phyloP scores from a whole-genome alignment of 2,797 vertebrate species.

The Hyperoplus lanceolatus region DNA sequence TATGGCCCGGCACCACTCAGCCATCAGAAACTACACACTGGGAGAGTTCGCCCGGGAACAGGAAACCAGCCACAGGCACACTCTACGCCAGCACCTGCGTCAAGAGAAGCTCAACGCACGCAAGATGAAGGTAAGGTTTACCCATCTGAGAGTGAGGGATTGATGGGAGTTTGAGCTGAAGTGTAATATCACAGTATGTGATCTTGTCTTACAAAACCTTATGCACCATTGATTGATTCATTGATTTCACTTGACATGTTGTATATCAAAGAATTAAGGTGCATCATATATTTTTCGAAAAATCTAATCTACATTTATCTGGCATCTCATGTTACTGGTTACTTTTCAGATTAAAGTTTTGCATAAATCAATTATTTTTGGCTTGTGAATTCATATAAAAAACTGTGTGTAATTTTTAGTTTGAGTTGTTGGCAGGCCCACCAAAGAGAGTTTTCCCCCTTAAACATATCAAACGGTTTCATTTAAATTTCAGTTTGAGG shows the following conservation, averaged over 20 bases:
- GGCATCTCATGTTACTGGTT: not conserved
- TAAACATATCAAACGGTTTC: not conserved
- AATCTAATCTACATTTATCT: not conserved
- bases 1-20: conserved; percentile 95
- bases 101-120: conserved; percentile 97
- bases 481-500: not conserved
- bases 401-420: not conserved
- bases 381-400: not conserved
- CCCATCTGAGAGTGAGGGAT: not conserved
- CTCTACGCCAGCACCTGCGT: conserved; percentile 92
- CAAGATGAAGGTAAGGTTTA: conserved; percentile 91
- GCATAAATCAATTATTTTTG: not conserved
- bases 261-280: not conserved
- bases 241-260: not conserved
- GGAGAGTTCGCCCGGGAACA: conserved; percentile 95
- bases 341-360: not conserved
- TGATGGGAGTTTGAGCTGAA: not conserved
- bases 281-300: not conserved
- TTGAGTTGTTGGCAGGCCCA: not conserved
- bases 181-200: not conserved
- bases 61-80: conserved; percentile 91
- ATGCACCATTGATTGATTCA: not conserved
- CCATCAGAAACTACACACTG: conserved; percentile 93
- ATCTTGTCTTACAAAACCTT: not conserved
- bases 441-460: not conserved